These are phyloP conservation scores for Phortica magna DNA, from an alignment of 2,888 invertebrate species.

Conservation along the genomic window DNA sequence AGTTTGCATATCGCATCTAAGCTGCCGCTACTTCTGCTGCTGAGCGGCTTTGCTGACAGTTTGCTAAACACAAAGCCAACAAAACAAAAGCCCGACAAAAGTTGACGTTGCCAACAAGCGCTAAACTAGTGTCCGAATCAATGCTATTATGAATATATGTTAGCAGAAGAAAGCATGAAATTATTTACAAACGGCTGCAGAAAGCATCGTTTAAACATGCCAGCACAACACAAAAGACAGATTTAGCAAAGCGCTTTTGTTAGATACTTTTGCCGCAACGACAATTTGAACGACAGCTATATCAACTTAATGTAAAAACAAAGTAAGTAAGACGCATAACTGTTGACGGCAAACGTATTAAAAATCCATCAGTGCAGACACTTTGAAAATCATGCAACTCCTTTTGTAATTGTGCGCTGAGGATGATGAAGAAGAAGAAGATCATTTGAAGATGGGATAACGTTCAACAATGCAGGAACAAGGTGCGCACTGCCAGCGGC, in stretches of 20 bases:
- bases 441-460: not conserved
- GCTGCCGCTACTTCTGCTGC: not conserved
- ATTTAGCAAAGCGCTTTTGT: too few relatives aligned
- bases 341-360: conserved; percentile 46
- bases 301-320: not conserved
- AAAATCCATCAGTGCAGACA: conserved; percentile 57
- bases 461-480: not conserved
- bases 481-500: not conserved
- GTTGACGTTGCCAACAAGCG: not conserved
- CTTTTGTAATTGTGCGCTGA: conserved; percentile 12
- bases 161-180: conserved; percentile 2
- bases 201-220: too few relatives aligned
- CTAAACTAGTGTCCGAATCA: not conserved
- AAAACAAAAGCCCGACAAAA: not conserved
- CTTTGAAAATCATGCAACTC: conserved; percentile 16
- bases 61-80: not conserved
- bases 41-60: not conserved
- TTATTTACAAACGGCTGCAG: too few relatives aligned
- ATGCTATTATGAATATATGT: not conserved
- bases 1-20: not conserved
- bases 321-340: not conserved
- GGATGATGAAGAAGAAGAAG: not conserved
- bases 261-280: not conserved
- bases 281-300: not conserved
- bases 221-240: too few relatives aligned